Conservation (phyloP, 2,888 invertebrate genomes). For the Seira musarum region DNA sequence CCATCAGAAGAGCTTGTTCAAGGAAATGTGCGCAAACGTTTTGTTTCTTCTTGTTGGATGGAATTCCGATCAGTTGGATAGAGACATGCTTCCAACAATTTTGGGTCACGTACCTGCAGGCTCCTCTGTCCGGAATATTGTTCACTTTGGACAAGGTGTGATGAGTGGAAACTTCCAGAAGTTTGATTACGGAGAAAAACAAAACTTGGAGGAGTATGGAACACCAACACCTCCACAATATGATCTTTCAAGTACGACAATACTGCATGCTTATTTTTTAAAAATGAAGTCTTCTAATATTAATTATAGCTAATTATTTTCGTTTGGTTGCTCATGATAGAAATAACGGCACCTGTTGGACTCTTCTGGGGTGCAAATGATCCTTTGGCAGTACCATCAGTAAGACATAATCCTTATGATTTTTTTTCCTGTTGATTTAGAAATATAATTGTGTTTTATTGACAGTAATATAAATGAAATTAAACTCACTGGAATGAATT, state of each 20-base stretch:
- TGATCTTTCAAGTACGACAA: constrained; percentile 61
- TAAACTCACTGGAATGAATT: too few species aligned
- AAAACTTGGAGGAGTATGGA: constrained; percentile 63
- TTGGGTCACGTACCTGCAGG: constrained; percentile 71
- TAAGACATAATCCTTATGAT: constrained; percentile 15
- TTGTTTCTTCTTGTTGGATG: constrained; percentile 78
- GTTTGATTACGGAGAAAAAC: constrained; percentile 71
- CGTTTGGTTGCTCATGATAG: too few species aligned
- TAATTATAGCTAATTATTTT: too few species aligned
- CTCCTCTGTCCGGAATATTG: constrained; percentile 71
- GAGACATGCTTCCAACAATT: constrained; percentile 70
- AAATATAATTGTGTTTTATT: too few species aligned
- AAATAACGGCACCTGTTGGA: constrained; percentile 52
- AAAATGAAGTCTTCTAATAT: too few species aligned
- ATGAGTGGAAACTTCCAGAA: constrained; percentile 70
- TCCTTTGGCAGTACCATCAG: constrained; percentile 54
- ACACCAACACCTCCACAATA: constrained; percentile 65
- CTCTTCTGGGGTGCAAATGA: constrained; percentile 64
- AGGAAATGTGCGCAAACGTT: constrained; percentile 79
- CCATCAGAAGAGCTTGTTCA: constrained; percentile 75
- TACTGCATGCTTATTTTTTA: too few species aligned
- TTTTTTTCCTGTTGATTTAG: not conserved
- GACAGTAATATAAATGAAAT: too few species aligned
- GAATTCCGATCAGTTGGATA: constrained; percentile 71
- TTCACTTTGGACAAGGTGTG: constrained; percentile 71